Conservation (phyloP, 2,797 vertebrate genomes). For the Sebastes oblongus region DNA sequence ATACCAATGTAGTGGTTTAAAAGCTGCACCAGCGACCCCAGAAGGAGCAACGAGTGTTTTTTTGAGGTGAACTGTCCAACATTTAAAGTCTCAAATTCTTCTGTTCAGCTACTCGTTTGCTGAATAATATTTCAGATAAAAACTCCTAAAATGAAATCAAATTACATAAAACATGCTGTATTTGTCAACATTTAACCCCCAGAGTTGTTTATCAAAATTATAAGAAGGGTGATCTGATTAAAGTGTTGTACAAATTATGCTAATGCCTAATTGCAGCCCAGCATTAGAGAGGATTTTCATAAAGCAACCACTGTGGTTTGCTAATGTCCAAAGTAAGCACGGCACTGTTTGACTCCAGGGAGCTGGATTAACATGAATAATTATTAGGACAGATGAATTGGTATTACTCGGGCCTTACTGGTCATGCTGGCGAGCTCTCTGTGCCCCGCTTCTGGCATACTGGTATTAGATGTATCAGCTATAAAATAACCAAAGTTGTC, state of each 20-base stretch:
- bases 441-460: neutral
- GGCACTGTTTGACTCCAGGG: slow-evolving; percentile 14
- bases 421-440: slow-evolving; percentile 7
- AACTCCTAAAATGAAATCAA: neutral
- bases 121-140: neutral
- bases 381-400: slow-evolving; percentile 23
- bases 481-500: neutral
- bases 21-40: neutral
- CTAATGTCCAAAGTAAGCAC: slow-evolving; percentile 5
- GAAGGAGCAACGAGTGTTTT: neutral
- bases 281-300: slow-evolving; percentile 21
- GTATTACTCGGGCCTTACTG: slow-evolving; percentile 12
- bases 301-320: slow-evolving; percentile 9
- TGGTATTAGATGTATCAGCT: neutral
- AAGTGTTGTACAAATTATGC: slow-evolving; percentile 6
- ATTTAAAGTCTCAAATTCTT: neutral
- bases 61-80: neutral
- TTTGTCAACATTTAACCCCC: neutral
- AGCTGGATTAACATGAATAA: slow-evolving; percentile 31
- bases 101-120: neutral
- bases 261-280: neutral
- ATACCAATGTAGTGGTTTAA: neutral
- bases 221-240: neutral
- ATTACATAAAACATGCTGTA: neutral
- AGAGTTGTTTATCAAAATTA: neutral